A percentile compares a stretch with the other conserved stretches of the same genome.
Evolutionary conservation across 2,888 invertebrate species (phyloP).

Genomic region (Pseudoips prasinana): DNA sequence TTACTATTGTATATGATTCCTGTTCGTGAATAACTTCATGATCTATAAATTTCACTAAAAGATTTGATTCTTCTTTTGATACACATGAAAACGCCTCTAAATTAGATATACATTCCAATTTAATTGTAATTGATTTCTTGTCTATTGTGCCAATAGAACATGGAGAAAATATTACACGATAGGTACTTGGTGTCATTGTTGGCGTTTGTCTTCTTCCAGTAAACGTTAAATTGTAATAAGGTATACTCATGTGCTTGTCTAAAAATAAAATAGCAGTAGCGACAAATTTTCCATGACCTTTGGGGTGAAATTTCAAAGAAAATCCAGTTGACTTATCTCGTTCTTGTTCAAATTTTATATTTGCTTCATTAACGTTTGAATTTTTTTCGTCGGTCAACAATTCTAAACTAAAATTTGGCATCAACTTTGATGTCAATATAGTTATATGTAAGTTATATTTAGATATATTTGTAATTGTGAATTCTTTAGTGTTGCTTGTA

Average conservation of each 20-base stretch:
- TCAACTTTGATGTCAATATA: slow-evolving; percentile 56
- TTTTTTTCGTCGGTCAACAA: slow-evolving; percentile 43
- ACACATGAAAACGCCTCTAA: slow-evolving; percentile 48
- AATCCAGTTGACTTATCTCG: slow-evolving; percentile 40
- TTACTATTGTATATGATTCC: slow-evolving; percentile 39
- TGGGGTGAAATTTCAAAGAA: slow-evolving; percentile 60
- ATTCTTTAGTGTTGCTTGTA: slow-evolving; percentile 47
- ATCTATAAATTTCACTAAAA: slow-evolving; percentile 44
- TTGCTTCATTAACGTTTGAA: slow-evolving; percentile 44
- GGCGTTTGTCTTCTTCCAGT: slow-evolving; percentile 54
- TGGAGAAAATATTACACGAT: slow-evolving; percentile 65
- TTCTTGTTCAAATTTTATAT: slow-evolving; percentile 62
- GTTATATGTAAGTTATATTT: slow-evolving; percentile 58
- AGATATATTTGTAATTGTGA: slow-evolving; percentile 67
- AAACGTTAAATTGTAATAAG: slow-evolving; percentile 69
- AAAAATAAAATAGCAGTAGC: slow-evolving; percentile 61
- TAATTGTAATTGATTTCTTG: slow-evolving; percentile 42
- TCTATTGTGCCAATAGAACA: slow-evolving; percentile 46
- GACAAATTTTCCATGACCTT: slow-evolving; percentile 58
- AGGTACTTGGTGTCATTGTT: slow-evolving; percentile 49
- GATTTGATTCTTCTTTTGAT: slow-evolving; percentile 48
- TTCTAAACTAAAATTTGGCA: slow-evolving; percentile 57
- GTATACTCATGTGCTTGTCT: slow-evolving; percentile 60
- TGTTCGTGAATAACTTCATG: slow-evolving; percentile 30
- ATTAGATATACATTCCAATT: slow-evolving; percentile 44